These are phyloP conservation scores for Bombyx huttoni DNA, from an alignment of 2,888 invertebrate genomes.

Conservation along the genomic window DNA sequence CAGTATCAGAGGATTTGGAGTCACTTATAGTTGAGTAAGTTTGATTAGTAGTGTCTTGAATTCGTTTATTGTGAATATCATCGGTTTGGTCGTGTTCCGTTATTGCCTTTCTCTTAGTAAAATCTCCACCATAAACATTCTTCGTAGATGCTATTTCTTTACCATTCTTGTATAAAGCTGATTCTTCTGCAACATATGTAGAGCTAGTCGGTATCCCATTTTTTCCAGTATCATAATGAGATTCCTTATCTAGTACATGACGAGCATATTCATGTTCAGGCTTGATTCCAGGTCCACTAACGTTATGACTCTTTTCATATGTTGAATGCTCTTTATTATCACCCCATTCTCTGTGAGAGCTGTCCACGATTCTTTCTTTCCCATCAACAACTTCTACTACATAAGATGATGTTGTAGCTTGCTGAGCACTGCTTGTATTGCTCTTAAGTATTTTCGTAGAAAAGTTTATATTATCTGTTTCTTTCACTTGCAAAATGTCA, in stretches of 20 bases:
- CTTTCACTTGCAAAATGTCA: slow-evolving; percentile 47
- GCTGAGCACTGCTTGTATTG: slow-evolving; percentile 70
- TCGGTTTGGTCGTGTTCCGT: slow-evolving; percentile 31
- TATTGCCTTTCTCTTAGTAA: slow-evolving; percentile 54
- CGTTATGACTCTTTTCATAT: slow-evolving; percentile 68
- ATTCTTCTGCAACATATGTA: slow-evolving; percentile 48
- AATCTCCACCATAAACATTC: slow-evolving; percentile 57
- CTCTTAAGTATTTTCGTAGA: slow-evolving; percentile 69
- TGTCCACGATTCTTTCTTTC: slow-evolving; percentile 72
- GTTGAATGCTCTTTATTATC: slow-evolving; percentile 61
- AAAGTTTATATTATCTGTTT: slow-evolving; percentile 49
- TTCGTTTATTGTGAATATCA: slow-evolving; percentile 32
- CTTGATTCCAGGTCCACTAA: slow-evolving; percentile 67
- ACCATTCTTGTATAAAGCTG: slow-evolving; percentile 52
- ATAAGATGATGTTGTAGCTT: slow-evolving; percentile 76
- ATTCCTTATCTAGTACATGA: slow-evolving; percentile 67
- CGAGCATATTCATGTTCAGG: slow-evolving; percentile 73
- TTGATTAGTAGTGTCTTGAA: slow-evolving; percentile 29
- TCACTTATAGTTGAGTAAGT: slow-evolving; percentile 29
- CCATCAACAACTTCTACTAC: slow-evolving; percentile 76
- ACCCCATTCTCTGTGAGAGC: slow-evolving; percentile 73
- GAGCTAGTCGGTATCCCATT: slow-evolving; percentile 66
- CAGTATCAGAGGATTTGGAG: slow-evolving; percentile 30
- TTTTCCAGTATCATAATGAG: slow-evolving; percentile 71
- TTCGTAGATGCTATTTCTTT: slow-evolving; percentile 58